Evolutionary conservation across 2,888 invertebrate genomes (phyloP).

Genomic region (Agapetus fuscipes): DNA sequence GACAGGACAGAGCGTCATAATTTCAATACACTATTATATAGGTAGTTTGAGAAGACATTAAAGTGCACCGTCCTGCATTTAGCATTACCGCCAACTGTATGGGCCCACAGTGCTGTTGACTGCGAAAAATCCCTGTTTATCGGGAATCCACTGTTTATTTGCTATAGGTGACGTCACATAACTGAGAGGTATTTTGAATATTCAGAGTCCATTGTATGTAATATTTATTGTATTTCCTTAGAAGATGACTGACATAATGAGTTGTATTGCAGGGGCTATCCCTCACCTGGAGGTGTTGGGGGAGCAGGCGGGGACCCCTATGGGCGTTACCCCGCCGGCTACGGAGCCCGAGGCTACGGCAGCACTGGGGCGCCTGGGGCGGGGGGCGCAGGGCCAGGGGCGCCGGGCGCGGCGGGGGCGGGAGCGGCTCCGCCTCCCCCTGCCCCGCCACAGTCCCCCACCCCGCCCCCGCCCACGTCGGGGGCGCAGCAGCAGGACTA

Average conservation of each 20-base stretch:
- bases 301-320: conserved; percentile 24
- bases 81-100: too few relatives aligned
- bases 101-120: too few relatives aligned
- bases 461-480: conserved; percentile 35
- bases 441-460: conserved; percentile 32
- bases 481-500: conserved; percentile 39
- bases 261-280: conserved; percentile 15
- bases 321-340: conserved; percentile 23
- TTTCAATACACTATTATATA: too few relatives aligned
- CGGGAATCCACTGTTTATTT: too few relatives aligned
- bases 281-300: conserved; percentile 13
- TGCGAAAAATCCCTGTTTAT: too few relatives aligned
- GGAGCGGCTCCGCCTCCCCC: conserved; percentile 30
- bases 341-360: conserved; percentile 27
- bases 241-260: background rate
- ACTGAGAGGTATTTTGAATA: too few relatives aligned
- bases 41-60: too few relatives aligned
- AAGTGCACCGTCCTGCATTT: too few relatives aligned
- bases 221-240: background rate
- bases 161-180: too few relatives aligned
- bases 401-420: conserved; percentile 34
- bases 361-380: conserved; percentile 35
- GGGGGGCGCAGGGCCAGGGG: conserved; percentile 32
- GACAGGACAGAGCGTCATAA: too few relatives aligned
- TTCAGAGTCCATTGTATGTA: too few relatives aligned